Conservation (phyloP, 2,797 vertebrate genomes). For the Varecia variegata region DNA sequence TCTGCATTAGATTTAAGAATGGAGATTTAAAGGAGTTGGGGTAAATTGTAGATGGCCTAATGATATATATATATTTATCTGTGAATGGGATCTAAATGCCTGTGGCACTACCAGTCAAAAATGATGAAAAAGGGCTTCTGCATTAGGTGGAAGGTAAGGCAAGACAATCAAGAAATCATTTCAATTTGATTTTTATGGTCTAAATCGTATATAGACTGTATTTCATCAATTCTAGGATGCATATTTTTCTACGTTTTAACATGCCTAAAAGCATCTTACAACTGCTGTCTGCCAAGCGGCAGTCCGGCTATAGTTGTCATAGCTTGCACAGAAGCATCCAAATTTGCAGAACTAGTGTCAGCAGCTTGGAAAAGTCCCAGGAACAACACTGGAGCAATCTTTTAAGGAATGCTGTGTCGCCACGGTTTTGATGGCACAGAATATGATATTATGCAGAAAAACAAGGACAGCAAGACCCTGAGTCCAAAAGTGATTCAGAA, state of each 20-base stretch:
- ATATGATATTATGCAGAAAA: background rate
- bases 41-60: background rate
- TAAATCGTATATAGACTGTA: background rate
- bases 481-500: background rate
- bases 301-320: background rate
- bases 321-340: background rate
- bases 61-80: background rate
- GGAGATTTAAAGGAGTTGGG: background rate
- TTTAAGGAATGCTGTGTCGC: background rate
- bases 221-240: background rate
- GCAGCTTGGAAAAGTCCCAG: slow-evolving; percentile 7
- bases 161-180: background rate
- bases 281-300: background rate
- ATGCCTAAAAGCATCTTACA: background rate
- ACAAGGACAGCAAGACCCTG: background rate
- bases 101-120: background rate
- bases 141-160: background rate
- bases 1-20: background rate
- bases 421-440: background rate
- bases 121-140: background rate
- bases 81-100: background rate
- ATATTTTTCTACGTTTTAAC: background rate
- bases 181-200: background rate
- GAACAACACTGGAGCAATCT: background rate
- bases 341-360: slow-evolving; percentile 3